Base-by-base conservation (phyloP, 1,140 invertebrate genomes). In the Scaptomyza graminum region DNA sequence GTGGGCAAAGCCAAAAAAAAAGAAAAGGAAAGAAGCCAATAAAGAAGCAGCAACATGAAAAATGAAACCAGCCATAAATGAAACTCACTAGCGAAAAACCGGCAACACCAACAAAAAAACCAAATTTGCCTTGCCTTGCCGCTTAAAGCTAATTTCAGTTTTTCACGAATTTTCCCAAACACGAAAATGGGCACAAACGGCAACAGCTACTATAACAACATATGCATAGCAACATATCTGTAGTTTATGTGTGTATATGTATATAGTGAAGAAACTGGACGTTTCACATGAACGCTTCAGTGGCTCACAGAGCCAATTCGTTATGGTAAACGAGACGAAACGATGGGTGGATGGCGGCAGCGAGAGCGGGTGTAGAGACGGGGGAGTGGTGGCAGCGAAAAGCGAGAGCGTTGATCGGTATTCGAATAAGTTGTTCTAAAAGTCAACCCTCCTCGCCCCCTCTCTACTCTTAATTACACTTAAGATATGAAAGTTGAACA, bases 231-330 rank as follows among this genome's bases (percentile, higher is more conserved):
- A 7, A 28, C 9, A 56, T 18, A 43, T n/a, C n/a, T 67, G 37
- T 43, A 55, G 43, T 62, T 69, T 59, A 62, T 76, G 59, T 60
- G 50, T 71, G 47, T 56, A 28, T 16, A 51, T 59, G 11, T 59
- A 22, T 68, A 55, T 69, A 34, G 9, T 69, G 74, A 85, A 76
- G 75, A 78, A 90, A 90, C 87, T 90, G 87, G 87, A 90, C 87
- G 85, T 90, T 90, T 87, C 78, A 85, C 87, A 87, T 90, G 87
- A 90, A 90, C 84, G 87, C 87, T 87, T 73, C 87, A 49, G 69
- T 90, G 87, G 67, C 79, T 90, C 79, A 73, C 44, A 56, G 60
- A 34, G 69, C 57, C 59, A 63, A 68, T 68, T 68, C 62, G 65
- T 68, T 61, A 73, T 69, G 70, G 65, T 22, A 68, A 76, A 67